Evolutionary conservation across 2,113 vertebrate genomes (phyloP).

Genomic region (Notarius quadriscutis): DNA sequence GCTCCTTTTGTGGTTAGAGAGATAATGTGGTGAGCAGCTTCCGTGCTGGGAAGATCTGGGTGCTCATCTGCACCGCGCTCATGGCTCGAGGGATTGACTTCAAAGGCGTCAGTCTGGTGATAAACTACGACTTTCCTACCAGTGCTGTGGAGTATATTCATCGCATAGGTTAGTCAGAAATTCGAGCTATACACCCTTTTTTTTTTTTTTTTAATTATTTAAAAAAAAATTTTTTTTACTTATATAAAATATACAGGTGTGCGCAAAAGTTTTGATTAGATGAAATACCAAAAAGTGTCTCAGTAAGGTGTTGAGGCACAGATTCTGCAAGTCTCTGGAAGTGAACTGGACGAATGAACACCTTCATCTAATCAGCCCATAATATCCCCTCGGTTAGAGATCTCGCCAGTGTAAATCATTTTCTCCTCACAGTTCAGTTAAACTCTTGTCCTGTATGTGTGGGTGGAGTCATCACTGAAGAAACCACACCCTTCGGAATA

Average conservation of each 20-base stretch:
- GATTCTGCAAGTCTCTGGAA: background rate
- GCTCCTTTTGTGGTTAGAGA: constrained; percentile 72
- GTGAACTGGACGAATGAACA: background rate
- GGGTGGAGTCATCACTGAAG: background rate
- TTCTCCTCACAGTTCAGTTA: background rate
- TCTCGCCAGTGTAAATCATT: no score
- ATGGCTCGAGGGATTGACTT: constrained; percentile 96
- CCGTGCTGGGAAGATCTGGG: constrained; percentile 95
- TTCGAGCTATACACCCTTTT: no score
- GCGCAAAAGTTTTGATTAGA: background rate
- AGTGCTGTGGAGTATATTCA: constrained; percentile 96
- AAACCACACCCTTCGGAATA: background rate
- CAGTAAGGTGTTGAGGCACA: background rate
- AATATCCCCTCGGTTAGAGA: background rate
- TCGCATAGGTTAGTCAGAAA: constrained; percentile 82
- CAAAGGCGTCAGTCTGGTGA: constrained; percentile 93
- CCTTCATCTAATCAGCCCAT: background rate
- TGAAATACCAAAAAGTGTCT: no score
- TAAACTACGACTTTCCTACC: constrained; percentile 95
- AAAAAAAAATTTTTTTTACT: no score
- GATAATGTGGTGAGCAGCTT: constrained; percentile 90
- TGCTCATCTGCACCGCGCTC: constrained; percentile 93
- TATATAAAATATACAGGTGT: background rate
- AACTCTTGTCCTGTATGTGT: background rate
- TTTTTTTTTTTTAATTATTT: no score